Evolutionary conservation across 2,113 vertebrate species (phyloP), one percentile per base, ranked within the genome.

Genomic region (Verasper variegatus): DNA sequence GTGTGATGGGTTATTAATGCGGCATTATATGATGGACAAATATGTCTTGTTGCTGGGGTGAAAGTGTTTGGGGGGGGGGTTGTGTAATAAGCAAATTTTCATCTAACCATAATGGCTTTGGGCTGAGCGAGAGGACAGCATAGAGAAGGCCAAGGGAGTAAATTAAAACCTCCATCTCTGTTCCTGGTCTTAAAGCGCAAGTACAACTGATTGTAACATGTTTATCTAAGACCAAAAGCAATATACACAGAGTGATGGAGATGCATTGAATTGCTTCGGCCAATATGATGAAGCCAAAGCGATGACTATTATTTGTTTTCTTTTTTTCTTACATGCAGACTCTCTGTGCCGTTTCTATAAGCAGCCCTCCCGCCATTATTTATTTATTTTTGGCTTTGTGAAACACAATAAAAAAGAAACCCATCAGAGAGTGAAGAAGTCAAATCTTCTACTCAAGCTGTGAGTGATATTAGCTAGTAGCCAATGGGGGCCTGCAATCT

Each of bases 21-120:
- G 0, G 80, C 76, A 68, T 80, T 90, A 87, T 89, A 85, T 87
- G 79, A 86, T 65, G 79, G 83, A 86, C 85, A 90, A 89, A 78
- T 85, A 88, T 76, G 81, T 88, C 81, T 84, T 47, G 66, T 64
- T 52, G 63, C 60, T 68, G 73, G 56, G 73, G 64, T 52, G 71
- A 77, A 71, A 69, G 75, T 76, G 82, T 37, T 20, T 3, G 3
- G 51, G 60, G 61, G 35, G 61, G 27, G 1, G 62, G 27, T 90
- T 90, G 80, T 81, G 76, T 76, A 86, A 86, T 18, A 67, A 74
- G 85, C 63, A 86, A 74, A 88, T 82, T 85, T 87, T 84, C 47
- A 62, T 83, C 74, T 70, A 55, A 91, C 86, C 86, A 78, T 76
- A 85, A 81, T 84, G 89, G 73, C 62, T 83, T 74, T 83, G 76